Evolutionary conservation across 1,140 invertebrate genomes (phyloP), one percentile per base, ranked within the genome.

Genomic region (Nautilus pompilius): DNA sequence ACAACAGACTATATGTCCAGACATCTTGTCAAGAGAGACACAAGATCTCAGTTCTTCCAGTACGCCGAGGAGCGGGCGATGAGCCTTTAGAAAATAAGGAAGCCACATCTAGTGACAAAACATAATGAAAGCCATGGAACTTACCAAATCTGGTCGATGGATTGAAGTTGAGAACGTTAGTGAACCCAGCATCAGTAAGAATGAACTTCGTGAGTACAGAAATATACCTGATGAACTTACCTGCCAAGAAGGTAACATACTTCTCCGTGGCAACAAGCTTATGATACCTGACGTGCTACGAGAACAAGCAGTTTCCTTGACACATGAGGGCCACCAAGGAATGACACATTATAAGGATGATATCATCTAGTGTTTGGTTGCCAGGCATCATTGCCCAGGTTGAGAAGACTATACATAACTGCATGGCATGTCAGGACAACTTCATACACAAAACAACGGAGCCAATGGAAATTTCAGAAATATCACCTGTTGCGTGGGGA

Each of bases 401-500:
- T 60, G 58, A 60, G 49, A 60, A 36, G 20, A 28, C 58, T 15
- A 60, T 60, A 46, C 58, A 60, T 17, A 60, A 60, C 26, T 13
- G 49, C 24, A 15, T 13, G 24, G 22, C 58, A n/a, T n/a, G n/a
- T n/a, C n/a, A n/a, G n/a, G n/a, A n/a, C n/a, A n/a, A n/a, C n/a
- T n/a, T n/a, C n/a, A n/a, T n/a, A 45, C 46, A 63, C 68, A 51
- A 49, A 56, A 29, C 26, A 46, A 45, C 26, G 4, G 28, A 70
- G 62, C 60, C 67, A 30, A 22, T 71, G 6, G 26, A 57, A 54
- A 63, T 69, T 20, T 63, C 68, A 13, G 46, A 49, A 32, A 29
- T 68, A 54, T 71, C 62, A 41, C 36, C 15, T 28, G 68, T 48
- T 53, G 68, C 68, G 51, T 77, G 73, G 71, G 46, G 45, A 69